Base-by-base conservation (phyloP, 1,140 invertebrate genomes). In the Ips typographus region DNA sequence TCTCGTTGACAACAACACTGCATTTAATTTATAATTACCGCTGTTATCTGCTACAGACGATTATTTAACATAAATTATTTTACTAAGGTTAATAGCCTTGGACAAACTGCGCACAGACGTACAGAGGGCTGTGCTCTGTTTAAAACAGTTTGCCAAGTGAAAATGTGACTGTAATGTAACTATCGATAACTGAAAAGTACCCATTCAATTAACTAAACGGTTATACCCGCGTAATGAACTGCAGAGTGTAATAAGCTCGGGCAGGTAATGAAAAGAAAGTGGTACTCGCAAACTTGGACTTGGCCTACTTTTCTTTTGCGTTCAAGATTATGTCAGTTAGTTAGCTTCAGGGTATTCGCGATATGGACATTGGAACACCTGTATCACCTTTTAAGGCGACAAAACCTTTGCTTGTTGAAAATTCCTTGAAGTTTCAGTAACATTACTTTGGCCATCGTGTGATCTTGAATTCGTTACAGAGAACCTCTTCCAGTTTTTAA, bases 251-350 rank as follows among this genome's bases (percentile, higher is more conserved):
- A 52, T 38, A 40, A 6, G 43, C 44, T 37, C 57, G 65, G 41
- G 43, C 44, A 40, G 47, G 56, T 40, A 62, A 68, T 68, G 58
- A 68, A 68, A 68, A 68, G 66, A 68, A 68, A 68, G 66, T 68
- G 58, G 44, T 59, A 40, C 44, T 41, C 58, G 58, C 66, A 68
- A 68, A 68, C 66, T 68, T 68, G 66, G 66, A 68, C 66, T 68
- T 68, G 66, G 66, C 66, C 66, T 68, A 68, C 58, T 60, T 68
- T 59, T 67, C 65, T 59, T 67, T 59, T 7, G 49, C 56, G 60
- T 59, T 68, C 44, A 56, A 62, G 57, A 68, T 68, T 68, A 61
- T 68, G 66, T 68, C 66, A 68, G 66, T 68, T 60, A 55, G 41
- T 5, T 60, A 22, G 56, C 57, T 53, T 60, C 37, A 55, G 49